Conservation (phyloP, 2,797 vertebrate species). For the Sandelia bainsii region DNA sequence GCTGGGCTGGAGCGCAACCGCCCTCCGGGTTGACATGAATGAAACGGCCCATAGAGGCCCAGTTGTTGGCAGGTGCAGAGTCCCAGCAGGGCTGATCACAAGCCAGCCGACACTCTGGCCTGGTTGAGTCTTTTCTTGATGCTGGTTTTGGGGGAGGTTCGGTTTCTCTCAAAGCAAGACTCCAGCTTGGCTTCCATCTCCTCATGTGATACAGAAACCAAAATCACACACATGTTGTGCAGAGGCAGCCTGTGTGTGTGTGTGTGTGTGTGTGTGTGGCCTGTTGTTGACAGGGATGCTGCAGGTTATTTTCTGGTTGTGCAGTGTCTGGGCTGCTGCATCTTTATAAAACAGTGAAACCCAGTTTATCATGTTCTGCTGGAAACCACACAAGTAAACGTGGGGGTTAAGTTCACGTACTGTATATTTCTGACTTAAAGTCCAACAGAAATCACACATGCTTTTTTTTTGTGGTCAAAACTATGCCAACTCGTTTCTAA, state of each 20-base stretch:
- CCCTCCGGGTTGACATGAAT: conserved; percentile 29
- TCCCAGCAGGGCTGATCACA: not conserved
- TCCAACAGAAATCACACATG: not conserved
- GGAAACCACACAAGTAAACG: not conserved
- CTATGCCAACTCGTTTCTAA: too few species aligned
- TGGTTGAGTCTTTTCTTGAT: not conserved
- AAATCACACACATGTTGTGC: not conserved
- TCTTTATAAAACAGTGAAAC: not conserved
- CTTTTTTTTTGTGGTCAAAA: too few species aligned
- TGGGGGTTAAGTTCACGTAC: not conserved
- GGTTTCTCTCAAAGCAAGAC: not conserved
- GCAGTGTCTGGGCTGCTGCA: conserved; percentile 13
- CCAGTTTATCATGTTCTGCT: not conserved
- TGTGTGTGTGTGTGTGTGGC: not conserved
- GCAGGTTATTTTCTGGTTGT: conserved; percentile 12
- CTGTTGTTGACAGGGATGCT: conserved; percentile 21
- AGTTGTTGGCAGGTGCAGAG: conserved; percentile 53
- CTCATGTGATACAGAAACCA: not conserved
- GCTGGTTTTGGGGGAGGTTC: not conserved
- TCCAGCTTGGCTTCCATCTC: not conserved
- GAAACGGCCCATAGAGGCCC: conserved; percentile 49
- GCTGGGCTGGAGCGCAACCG: conserved; percentile 10
- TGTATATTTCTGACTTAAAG: not conserved
- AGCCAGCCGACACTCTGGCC: not conserved
- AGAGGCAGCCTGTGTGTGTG: not conserved